Conservation (phyloP, 2,797 vertebrate species). For the Helostoma temminkii region DNA sequence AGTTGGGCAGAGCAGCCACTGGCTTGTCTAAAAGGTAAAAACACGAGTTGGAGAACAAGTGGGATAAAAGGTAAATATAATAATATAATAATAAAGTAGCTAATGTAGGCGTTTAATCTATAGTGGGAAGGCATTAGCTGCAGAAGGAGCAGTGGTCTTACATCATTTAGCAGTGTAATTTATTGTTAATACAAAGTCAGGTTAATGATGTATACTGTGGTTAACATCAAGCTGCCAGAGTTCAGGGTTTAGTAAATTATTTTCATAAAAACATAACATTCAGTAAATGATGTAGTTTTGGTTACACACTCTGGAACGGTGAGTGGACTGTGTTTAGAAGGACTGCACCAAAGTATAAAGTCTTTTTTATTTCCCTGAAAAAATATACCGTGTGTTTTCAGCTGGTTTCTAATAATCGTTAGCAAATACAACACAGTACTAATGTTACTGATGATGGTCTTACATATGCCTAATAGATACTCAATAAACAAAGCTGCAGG, state of each 20-base stretch:
- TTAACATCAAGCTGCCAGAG: background rate
- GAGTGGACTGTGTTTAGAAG: too few species aligned
- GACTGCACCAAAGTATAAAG: too few species aligned
- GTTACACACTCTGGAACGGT: too few species aligned
- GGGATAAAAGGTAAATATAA: constrained; percentile 9
- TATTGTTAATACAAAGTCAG: background rate
- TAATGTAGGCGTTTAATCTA: constrained; percentile 4
- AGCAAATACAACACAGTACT: too few species aligned
- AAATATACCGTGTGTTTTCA: too few species aligned
- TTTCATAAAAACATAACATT: too few species aligned
- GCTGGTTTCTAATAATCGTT: too few species aligned
- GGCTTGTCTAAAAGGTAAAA: background rate
- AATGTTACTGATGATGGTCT: too few species aligned
- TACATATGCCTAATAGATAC: too few species aligned
- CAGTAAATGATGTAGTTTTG: too few species aligned
- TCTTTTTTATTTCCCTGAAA: too few species aligned
- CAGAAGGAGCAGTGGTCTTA: constrained; percentile 15
- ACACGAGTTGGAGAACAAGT: background rate
- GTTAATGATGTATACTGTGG: background rate
- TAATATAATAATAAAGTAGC: background rate
- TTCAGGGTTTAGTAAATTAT: constrained; percentile 2
- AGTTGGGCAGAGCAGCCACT: background rate
- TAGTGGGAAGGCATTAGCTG: background rate
- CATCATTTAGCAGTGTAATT: constrained; percentile 11
- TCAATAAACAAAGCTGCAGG: too few species aligned